Evolutionary conservation across 2,797 vertebrate genomes (phyloP).

Genomic region (Epinephelus awoara): DNA sequence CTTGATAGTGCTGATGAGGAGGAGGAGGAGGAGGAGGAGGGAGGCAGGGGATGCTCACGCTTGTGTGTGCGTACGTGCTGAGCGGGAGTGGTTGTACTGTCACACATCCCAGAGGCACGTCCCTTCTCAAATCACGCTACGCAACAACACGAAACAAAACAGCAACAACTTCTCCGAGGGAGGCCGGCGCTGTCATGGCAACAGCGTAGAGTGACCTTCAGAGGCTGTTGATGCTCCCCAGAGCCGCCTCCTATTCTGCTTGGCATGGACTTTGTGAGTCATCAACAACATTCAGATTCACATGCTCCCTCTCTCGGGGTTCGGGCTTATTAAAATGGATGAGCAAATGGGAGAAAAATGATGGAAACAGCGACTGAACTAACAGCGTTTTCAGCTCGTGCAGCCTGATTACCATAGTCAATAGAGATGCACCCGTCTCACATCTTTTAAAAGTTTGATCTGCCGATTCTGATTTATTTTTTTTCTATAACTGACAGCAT

Average conservation of each 20-base stretch:
- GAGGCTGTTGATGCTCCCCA: slow-evolving; percentile 73
- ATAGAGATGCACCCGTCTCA: too few relatives aligned
- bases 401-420: slow-evolving; percentile 17
- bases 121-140: slow-evolving; percentile 49
- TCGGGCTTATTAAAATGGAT: slow-evolving; percentile 69
- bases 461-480: too few relatives aligned
- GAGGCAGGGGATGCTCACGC: slow-evolving; percentile 8
- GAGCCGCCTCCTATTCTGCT: slow-evolving; percentile 71
- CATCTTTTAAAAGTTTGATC: too few relatives aligned
- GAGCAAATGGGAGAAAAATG: slow-evolving; percentile 43
- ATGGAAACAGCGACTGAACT: slow-evolving; percentile 40
- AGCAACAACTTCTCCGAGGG: slow-evolving; percentile 66
- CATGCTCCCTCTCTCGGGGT: slow-evolving; percentile 58
- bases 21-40: slow-evolving; percentile 10
- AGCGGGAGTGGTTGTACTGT: slow-evolving; percentile 31
- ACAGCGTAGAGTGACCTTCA: slow-evolving; percentile 80
- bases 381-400: slow-evolving; percentile 1
- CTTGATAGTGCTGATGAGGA: slow-evolving; percentile 45
- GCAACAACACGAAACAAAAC: slow-evolving; percentile 35
- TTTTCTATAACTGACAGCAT: too few relatives aligned
- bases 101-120: slow-evolving; percentile 33
- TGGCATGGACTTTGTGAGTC: slow-evolving; percentile 78
- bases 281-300: slow-evolving; percentile 78
- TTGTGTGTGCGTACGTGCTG: slow-evolving; percentile 16
- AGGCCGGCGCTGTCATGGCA: slow-evolving; percentile 80